Evolutionary conservation across 1,140 invertebrate genomes (phyloP).

Genomic region (Euura saliciscinereae): DNA sequence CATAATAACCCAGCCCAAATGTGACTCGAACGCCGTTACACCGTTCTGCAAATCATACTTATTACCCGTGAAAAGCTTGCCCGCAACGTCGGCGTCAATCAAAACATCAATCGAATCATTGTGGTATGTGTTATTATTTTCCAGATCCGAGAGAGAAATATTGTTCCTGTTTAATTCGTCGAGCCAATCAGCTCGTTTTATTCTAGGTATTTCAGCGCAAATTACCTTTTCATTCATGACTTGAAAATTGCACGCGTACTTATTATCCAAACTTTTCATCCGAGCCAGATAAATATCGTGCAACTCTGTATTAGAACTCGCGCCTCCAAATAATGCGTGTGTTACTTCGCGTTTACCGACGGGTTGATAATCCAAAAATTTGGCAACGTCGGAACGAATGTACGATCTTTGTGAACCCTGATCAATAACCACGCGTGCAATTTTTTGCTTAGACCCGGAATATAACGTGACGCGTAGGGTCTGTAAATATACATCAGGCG

Average conservation of each 20-base stretch:
- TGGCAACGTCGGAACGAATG: conserved; percentile 25
- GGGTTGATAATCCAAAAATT: conserved; percentile 21
- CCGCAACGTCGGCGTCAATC: conserved; percentile 40
- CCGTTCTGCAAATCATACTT: conserved; percentile 32
- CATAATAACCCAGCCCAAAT: conserved; percentile 45
- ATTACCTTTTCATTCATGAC: conserved; percentile 24
- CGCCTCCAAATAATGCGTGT: conserved; percentile 25
- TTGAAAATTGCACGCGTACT: conserved; percentile 29
- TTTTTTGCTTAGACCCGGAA: conserved; percentile 22
- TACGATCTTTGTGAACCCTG: conserved; percentile 29
- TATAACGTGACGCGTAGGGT: conserved; percentile 26
- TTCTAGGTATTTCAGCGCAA: conserved; percentile 24
- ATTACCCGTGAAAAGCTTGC: conserved; percentile 39
- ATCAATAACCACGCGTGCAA: conserved; percentile 28
- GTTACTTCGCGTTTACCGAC: conserved; percentile 15
- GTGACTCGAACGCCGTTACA: conserved; percentile 43
- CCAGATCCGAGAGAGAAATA: conserved; percentile 32
- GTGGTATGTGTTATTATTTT: conserved; percentile 20
- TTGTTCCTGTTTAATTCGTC: conserved; percentile 20
- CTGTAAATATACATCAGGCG: conserved; percentile 28
- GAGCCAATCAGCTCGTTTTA: conserved; percentile 19
- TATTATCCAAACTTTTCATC: conserved; percentile 22
- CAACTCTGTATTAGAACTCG: conserved; percentile 7
- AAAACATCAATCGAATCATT: conserved; percentile 31
- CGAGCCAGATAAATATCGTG: conserved; percentile 25